These are phyloP conservation scores for Acarapis woodi DNA, from an alignment of 1,140 invertebrate species.

Conservation along the genomic window DNA sequence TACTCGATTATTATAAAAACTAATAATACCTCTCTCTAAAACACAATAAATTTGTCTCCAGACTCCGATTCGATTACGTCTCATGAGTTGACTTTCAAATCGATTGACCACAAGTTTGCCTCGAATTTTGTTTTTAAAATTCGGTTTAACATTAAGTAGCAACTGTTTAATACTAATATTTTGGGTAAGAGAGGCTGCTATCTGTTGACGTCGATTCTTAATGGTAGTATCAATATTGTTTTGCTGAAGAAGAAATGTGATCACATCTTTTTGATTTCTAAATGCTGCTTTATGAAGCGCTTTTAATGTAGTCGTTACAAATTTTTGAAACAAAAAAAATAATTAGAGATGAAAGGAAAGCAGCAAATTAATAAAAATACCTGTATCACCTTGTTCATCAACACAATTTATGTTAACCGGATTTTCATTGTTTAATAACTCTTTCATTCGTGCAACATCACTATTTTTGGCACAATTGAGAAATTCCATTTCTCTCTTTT, in stretches of 20 bases:
- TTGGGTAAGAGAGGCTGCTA: conserved; percentile 27
- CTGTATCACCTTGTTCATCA: conserved; percentile 30
- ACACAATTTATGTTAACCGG: conserved; percentile 8
- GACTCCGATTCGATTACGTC: conserved; percentile 25
- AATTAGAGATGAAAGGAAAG: no score
- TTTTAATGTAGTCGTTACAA: no score
- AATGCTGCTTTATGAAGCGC: conserved; percentile 34
- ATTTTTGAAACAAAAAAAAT: no score
- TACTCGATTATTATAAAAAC: conserved; percentile 28
- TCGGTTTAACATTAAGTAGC: conserved; percentile 25
- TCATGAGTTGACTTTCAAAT: conserved; percentile 32
- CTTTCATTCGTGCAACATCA: conserved; percentile 23
- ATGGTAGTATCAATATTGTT: conserved; percentile 21
- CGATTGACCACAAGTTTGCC: conserved; percentile 20
- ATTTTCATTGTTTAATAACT: conserved; percentile 10
- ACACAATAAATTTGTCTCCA: conserved; percentile 32
- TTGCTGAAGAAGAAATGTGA: conserved; percentile 31
- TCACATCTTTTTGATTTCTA: conserved; percentile 30
- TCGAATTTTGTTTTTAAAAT: conserved; percentile 20
- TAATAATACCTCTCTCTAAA: conserved; percentile 31
- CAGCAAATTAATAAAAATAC: no score
- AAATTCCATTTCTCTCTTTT: conserved; percentile 22
- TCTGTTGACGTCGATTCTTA: conserved; percentile 23
- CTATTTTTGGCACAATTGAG: conserved; percentile 28
- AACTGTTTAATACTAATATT: conserved; percentile 32